phyloP scores from a whole-genome alignment of 2,797 vertebrate species.

The Protonibea diacanthus region DNA sequence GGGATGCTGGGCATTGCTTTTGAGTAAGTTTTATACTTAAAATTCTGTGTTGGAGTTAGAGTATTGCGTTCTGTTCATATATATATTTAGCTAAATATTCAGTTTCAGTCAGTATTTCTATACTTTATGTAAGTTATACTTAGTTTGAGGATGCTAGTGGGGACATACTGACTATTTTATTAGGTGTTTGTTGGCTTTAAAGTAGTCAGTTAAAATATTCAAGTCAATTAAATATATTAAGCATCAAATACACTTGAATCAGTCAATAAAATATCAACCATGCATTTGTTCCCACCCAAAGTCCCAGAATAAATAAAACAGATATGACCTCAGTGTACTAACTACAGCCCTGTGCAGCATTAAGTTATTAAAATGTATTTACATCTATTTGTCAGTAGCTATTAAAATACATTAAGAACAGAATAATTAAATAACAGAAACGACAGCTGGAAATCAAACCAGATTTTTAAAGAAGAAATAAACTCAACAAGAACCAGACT shows the following conservation, averaged over 20 bases:
- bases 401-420: background rate
- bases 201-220: background rate
- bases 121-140: background rate
- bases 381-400: background rate
- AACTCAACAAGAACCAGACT: background rate
- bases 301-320: background rate
- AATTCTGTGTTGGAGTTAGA: too few species aligned
- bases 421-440: too few species aligned
- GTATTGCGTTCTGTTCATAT: background rate
- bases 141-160: background rate
- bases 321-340: background rate
- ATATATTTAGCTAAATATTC: too few species aligned
- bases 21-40: too few species aligned
- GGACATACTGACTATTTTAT: background rate
- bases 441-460: background rate
- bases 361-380: background rate
- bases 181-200: background rate
- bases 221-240: constrained; percentile 1
- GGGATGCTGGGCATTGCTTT: too few species aligned
- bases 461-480: background rate
- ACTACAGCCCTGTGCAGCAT: background rate
- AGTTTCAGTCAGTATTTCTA: too few species aligned
- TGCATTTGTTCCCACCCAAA: background rate
- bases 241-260: background rate
- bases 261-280: background rate